Base-by-base conservation (phyloP, 92 coral and sea anemone genomes). In the Umimayanthus chanpuru region DNA sequence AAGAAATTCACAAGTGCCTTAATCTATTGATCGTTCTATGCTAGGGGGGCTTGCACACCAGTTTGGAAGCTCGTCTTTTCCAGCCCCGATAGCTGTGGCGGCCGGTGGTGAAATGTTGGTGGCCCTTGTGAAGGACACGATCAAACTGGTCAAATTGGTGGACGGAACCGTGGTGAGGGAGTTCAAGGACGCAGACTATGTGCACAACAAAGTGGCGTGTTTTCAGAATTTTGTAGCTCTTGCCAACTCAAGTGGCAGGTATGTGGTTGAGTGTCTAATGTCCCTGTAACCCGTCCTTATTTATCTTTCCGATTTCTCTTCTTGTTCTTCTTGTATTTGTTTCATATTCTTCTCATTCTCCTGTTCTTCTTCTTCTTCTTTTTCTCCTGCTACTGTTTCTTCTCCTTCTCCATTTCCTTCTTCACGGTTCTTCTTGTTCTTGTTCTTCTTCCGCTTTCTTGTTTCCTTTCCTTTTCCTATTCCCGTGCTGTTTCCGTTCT, bases 121-220 rank as follows among this genome's bases (percentile, higher is more conserved):
- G 5, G 95, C 93, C 28, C 81, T 95, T n/a, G 61, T 92, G 85
- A 86, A 87, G 40, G 80, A 80, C 58, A 83, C 87, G 30, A 84
- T 97, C 70, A 91, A 81, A 81, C 77, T 94, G 58, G 89, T 94
- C 29, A 91, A 94, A 88, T 75, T 94, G 50, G 91, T 90, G 58
- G 94, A 92, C 80, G 96, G 98, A 49, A 92, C 91, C n/a, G 79
- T 91, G 64, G 74, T 90, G 81, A 93, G 90, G 81, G 91, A 93
- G 83, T 92, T 94, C 90, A 88, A 93, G 77, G 99, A 92, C 77
- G 94, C 92, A 72, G 93, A 91, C 76, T 90, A 53, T 89, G 64
- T 89, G 18, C 95, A 95, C 71, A 90, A 97, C 90, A 93, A 80
- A 82, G 85, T 97, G 40, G 94, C 94, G 2, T 92, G 96, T 61